Evolutionary conservation across 2,888 invertebrate genomes (phyloP), one percentile per base, ranked within the genome.

Genomic region (Temnothorax unifasciatus): DNA sequence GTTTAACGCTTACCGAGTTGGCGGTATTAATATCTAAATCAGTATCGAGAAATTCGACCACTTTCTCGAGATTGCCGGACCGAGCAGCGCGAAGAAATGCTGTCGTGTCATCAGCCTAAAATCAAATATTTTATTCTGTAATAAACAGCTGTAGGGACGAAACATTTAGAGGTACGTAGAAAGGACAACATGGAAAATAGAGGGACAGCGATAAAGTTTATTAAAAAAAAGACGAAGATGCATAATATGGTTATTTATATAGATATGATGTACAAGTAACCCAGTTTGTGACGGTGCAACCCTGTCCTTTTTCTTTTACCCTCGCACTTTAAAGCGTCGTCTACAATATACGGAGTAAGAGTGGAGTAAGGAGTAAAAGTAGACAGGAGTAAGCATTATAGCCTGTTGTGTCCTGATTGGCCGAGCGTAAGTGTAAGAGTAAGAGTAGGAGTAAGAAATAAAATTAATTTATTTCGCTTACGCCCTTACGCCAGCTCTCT

Each of bases 1-100:
- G 15, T 66, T 66, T 25, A 44, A 44, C 9, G 86, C 91, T 92
- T 95, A 99, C 99, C 94, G 99, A 98, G 96, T 99, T 99, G 95
- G 98, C 98, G 90, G 99, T 98, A 96, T 99, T 99, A 95, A 99
- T 99, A 94, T 99, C 99, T 90, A 98, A 97, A 91, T 98, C 97
- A 86, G 97, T 97, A 95, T 99, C 98, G 90, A 99, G 96, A 92
- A 98, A 97, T 95, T 99, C 99, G 93, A 99, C 96, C 41, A 99
- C 98, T 95, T 98, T 99, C 93, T 98, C 98, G 91, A 99, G 96
- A 94, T 99, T 99, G 68, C 99, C 99, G 88, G 99, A 99, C 92
- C 99, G 97, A 87, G 99, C 99, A 92, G 99, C 99, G 92, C 99
- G 97, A 93, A 99, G 96, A 95, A 99, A 99, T 92, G 98, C 98